These are phyloP conservation scores for Bombycilla garrulus DNA, from an alignment of 2,113 vertebrate genomes.

Conservation along the genomic window DNA sequence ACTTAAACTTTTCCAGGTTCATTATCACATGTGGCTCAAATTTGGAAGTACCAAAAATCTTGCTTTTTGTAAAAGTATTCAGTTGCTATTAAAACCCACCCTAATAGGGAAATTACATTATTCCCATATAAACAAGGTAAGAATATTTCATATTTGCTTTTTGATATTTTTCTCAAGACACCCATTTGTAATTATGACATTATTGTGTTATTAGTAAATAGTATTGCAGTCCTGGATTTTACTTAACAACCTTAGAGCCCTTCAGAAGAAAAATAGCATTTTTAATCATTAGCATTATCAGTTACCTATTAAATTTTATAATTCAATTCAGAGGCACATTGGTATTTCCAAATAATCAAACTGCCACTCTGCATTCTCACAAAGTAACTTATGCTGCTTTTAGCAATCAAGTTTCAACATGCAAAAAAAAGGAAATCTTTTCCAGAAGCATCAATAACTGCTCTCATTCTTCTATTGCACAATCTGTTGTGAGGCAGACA, in stretches of 20 bases:
- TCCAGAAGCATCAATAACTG: conserved; percentile 44
- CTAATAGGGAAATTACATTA: neutral
- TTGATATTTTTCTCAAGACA: neutral
- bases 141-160: neutral
- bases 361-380: neutral
- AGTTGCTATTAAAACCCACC: neutral
- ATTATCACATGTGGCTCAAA: neutral
- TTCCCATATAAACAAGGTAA: neutral
- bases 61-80: neutral
- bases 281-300: neutral
- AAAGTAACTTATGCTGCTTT: neutral
- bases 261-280: neutral
- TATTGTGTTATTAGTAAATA: neutral
- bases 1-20: neutral
- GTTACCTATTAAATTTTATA: neutral
- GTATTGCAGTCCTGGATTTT: neutral
- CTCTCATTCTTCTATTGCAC: conserved; percentile 40
- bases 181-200: neutral
- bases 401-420: neutral
- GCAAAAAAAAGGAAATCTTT: neutral
- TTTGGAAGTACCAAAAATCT: neutral
- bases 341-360: neutral
- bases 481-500: conserved; percentile 40
- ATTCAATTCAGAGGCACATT: neutral
- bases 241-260: neutral